Evolutionary conservation across 1,140 invertebrate species (phyloP), one percentile per base, ranked within the genome.

Genomic region (Condylostylus longicornis): DNA sequence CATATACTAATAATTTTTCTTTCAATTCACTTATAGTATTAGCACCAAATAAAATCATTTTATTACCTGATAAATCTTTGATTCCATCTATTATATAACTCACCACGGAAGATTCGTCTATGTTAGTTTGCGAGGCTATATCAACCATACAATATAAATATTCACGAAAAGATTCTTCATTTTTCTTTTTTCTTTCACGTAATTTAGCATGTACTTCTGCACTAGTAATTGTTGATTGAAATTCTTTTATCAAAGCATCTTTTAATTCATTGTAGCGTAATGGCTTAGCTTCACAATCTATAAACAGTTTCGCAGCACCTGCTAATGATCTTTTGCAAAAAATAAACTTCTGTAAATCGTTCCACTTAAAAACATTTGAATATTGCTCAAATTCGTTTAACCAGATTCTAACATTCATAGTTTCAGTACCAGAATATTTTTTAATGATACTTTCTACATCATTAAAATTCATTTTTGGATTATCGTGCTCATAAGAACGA

Each of bases 41-140:
- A 3, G 53, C 52, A n/a, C 53, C 50, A 31, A 57, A 60, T 13
- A 62, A 38, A 7, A 59, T 49, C 13, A 31, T 28, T 45, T 61
- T 62, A 18, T 43, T 49, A 4, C 34, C 40, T n/a, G 40, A 35
- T 14, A 51, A 49, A n/a, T 57, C 55, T 15, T 46, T 40, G 17
- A 59, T 51, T 5, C 54, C 60, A 33, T 58, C 49, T n/a, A 61
- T 55, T 6, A 58, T 51, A 35, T 61, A 58, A n/a, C 19, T 51
- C 5, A 60, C 50, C 10, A 54, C 15, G 2, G 49, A 42, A 7
- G 25, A 35, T n/a, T 47, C 41, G 33, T 59, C 57, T 18, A 58
- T 37, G 7, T 49, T 35, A 2, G 39, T 49, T 32, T 50, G 49
- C 5, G 45, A 21, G 9, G 50, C 49, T 10, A 56, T 45, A 22